phyloP scores from a whole-genome alignment of 2,113 vertebrate species.

The mouse (Mus musculus) region GRCm39 chr1:186418501-186419000 shows the following conservation, averaged over 20 bases:
- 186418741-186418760: slow-evolving; percentile 42
- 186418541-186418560: not conserved
- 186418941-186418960: not conserved
- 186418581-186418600: not conserved
- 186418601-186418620: not conserved
- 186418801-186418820: not conserved
- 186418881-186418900: slow-evolving; percentile 51
- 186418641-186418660: not conserved
- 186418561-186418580: not conserved
- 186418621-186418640: not conserved
- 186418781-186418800: slow-evolving; percentile 43
- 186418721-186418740: not conserved
- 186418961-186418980: not conserved
- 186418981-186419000: not conserved
- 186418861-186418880: slow-evolving; percentile 54
- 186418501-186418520: not conserved
- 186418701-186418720: not conserved
- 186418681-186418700: not conserved
- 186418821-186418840: slow-evolving; percentile 52
- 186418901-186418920: not conserved
- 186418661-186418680: not conserved
- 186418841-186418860: slow-evolving; percentile 40
- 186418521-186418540: not conserved
- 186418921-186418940: not conserved
- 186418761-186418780: slow-evolving; percentile 2